A percentile compares a stretch with the other conserved stretches of the same genome.
These are phyloP conservation scores for Philhelius pedissequus DNA, from an alignment of 2,888 invertebrate species.

Conservation along the genomic window DNA sequence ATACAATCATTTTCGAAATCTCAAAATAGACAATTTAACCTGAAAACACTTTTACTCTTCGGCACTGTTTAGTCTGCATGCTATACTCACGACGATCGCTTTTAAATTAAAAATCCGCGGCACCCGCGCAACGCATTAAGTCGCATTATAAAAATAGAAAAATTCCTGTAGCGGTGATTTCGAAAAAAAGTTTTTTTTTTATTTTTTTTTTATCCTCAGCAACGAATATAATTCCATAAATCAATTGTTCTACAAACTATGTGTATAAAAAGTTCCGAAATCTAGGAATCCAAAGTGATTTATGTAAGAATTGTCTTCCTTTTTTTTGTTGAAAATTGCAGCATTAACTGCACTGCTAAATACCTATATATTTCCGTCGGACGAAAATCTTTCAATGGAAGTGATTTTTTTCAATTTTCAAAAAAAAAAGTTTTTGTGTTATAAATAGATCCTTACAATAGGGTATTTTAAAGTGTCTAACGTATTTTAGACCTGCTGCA, in stretches of 20 bases:
- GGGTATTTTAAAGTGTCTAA: constrained; percentile 43
- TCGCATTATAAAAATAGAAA: constrained; percentile 65
- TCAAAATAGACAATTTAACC: constrained; percentile 56
- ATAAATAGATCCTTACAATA: constrained; percentile 60
- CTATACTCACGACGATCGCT: constrained; percentile 29
- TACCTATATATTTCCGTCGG: not conserved
- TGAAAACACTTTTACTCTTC: constrained; percentile 16
- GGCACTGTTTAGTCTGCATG: constrained; percentile 43
- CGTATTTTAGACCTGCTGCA: constrained; percentile 38
- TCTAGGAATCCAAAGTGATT: constrained; percentile 21
- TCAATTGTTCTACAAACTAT: constrained; percentile 25
- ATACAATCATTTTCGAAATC: constrained; percentile 47
- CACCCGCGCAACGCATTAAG: constrained; percentile 43
- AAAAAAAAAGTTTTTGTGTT: constrained; percentile 24
- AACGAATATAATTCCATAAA: constrained; percentile 42
- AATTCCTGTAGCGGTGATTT: constrained; percentile 53
- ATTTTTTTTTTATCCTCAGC: not conserved
- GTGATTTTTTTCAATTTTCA: constrained; percentile 39
- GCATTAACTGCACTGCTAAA: constrained; percentile 6
- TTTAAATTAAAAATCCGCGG: not conserved
- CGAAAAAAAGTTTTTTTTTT: constrained; percentile 25
- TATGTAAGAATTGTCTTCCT: constrained; percentile 44
- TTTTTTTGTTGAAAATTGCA: constrained; percentile 30
- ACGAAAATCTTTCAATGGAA: constrained; percentile 46
- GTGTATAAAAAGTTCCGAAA: not conserved